These are phyloP conservation scores for Agapornis canus DNA, from an alignment of 2,797 vertebrate species.

Conservation along the genomic window DNA sequence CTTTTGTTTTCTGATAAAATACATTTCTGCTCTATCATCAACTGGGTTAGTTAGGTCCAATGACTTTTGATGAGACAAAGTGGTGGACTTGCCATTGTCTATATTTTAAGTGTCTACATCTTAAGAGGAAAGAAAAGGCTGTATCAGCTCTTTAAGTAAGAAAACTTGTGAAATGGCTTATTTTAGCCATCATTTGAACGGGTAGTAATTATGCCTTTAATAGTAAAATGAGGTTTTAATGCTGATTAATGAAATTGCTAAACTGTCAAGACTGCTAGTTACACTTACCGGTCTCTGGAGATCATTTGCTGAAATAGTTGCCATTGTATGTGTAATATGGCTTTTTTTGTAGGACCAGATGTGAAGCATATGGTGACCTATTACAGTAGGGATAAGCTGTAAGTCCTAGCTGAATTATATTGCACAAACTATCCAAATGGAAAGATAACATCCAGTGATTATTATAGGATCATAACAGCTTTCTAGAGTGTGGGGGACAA, in stretches of 20 bases:
- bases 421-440: conserved; percentile 6
- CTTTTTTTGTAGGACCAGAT: conserved; percentile 51
- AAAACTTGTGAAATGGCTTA: background rate
- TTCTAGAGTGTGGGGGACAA: background rate
- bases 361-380: conserved; percentile 65
- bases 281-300: background rate
- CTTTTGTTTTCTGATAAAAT: background rate
- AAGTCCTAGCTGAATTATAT: conserved; percentile 10
- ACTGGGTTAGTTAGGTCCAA: background rate
- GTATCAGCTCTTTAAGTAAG: background rate
- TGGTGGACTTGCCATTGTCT: background rate
- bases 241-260: conserved; percentile 50
- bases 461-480: background rate
- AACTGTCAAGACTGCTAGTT: conserved; percentile 23
- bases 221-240: conserved; percentile 50
- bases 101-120: background rate
- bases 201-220: conserved; percentile 13
- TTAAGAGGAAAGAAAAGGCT: background rate
- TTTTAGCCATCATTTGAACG: background rate
- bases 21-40: background rate
- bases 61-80: background rate
- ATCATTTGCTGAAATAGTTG: background rate
- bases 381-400: background rate
- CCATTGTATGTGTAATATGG: background rate
- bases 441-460: background rate